Conservation (phyloP, 1,140 invertebrate species). For the Tetragonula clypearis region DNA sequence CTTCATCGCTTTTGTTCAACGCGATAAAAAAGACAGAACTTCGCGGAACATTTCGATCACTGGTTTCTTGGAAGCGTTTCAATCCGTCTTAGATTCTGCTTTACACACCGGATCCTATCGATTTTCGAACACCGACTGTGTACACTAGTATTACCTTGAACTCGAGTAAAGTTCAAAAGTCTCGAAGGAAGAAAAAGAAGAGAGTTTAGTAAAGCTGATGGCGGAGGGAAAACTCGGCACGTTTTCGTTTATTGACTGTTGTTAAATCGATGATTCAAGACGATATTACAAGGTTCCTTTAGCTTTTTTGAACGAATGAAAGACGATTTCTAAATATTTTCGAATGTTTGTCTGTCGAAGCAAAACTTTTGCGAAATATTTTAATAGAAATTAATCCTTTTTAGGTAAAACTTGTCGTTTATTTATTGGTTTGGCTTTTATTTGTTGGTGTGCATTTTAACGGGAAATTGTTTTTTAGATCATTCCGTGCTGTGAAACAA, state of each 20-base stretch:
- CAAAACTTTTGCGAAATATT: neutral
- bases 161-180: slow-evolving; percentile 19
- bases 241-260: neutral
- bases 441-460: no score
- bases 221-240: neutral
- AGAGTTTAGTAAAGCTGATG: neutral
- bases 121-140: neutral
- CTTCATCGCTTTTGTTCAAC: neutral
- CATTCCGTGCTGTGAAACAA: no score
- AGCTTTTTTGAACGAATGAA: neutral
- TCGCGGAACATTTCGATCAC: neutral
- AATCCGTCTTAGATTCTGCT: no score
- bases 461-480: no score
- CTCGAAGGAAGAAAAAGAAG: neutral
- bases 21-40: neutral
- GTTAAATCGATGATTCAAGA: neutral
- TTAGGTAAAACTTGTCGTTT: no score
- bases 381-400: neutral
- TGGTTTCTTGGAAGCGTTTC: neutral
- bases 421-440: no score
- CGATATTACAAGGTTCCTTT: neutral
- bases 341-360: neutral
- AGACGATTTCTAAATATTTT: neutral
- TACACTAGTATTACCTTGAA: slow-evolving; percentile 10
- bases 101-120: neutral